phyloP scores from a whole-genome alignment of 2,797 vertebrate genomes.

The Scarus forsteni region DNA sequence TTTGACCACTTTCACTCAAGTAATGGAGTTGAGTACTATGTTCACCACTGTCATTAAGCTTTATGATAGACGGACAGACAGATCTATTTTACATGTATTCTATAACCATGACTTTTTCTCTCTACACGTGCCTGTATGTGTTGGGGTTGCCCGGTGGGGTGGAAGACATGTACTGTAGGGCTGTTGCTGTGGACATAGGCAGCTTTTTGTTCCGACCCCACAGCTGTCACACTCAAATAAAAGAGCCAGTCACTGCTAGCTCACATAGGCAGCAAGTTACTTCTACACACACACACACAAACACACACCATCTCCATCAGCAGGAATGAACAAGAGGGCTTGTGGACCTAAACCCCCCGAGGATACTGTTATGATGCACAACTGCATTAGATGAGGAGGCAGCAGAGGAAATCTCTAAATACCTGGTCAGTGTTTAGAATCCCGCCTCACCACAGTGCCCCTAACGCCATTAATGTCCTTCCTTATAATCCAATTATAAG shows the following conservation, averaged over 20 bases:
- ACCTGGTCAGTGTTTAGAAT: slow-evolving; percentile 66
- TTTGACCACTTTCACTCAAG: no score
- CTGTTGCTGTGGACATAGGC: slow-evolving; percentile 72
- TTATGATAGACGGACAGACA: no score
- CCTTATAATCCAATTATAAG: slow-evolving; percentile 83
- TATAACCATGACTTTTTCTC: no score
- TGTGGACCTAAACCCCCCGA: slow-evolving; percentile 56
- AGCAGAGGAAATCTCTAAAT: slow-evolving; percentile 55
- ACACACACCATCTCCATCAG: slow-evolving; percentile 59
- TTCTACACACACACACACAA: slow-evolving; percentile 26
- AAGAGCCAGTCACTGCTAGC: slow-evolving; percentile 69
- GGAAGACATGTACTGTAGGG: slow-evolving; percentile 2
- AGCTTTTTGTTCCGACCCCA: slow-evolving; percentile 81
- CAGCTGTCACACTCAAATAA: slow-evolving; percentile 80
- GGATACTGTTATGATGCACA: slow-evolving; percentile 56
- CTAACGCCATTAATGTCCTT: slow-evolving; percentile 71
- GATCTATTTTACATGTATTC: no score
- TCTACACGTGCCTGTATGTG: slow-evolving; percentile 14
- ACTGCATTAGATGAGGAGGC: slow-evolving; percentile 49
- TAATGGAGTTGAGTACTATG: no score
- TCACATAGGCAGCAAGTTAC: slow-evolving; percentile 66
- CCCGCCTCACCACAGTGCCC: slow-evolving; percentile 27
- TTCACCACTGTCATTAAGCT: no score
- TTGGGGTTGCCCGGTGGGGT: no score
- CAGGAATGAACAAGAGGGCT: slow-evolving; percentile 55